Base-by-base conservation (phyloP, 1,140 invertebrate species). In the Papilio machaon region DNA sequence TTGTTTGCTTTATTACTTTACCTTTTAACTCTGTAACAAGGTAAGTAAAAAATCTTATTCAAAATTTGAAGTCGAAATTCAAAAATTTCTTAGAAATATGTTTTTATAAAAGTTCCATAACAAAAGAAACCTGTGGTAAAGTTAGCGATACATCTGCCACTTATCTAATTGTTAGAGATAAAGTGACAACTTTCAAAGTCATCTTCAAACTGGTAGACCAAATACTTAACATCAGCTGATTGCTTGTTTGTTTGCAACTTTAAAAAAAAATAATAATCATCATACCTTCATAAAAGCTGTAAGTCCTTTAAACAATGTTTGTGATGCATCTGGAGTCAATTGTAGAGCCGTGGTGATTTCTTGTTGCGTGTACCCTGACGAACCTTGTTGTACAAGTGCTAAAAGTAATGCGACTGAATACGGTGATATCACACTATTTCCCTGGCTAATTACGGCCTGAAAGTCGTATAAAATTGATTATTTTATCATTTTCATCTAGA, bases 401-500 rank as follows among this genome's bases (percentile, higher is more conserved):
- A 95, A 79, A 1, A 94, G 79, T 6, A 87, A 88, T 0, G 88
- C 88, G 1, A 95, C 84, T 0, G 94, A 95, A 30, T 86, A 87
- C 8, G 94, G 94, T 0, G 93, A 95, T 17, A 92, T 73, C 38
- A 94, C 92, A 13, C 89, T 79, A 80, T 95, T 95, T 2, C 88
- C 90, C 73, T 89, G 85, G 2, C 78, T 43, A 46, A 82, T 87
- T 10, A 88, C 79, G 30, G 52, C 86, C 91, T 94, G 89, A 46
- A 91, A 91, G 30, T 17, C 54, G 46, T 23, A 35, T 49, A 73
- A 54, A 70, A 52, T 17, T 54, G 10, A 70, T 70, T 38, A 70
- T 70, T 67, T 6, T 10, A 60, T 19, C 0, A 38, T 35, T 2
- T 35, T 67, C 23, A 35, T 35, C 23, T 67, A 13, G 5, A 13